Percentiles rank a stretch among this genome's conserved stretches.
phyloP scores from a whole-genome alignment of 2,797 vertebrate species.

The Craterocephalus amniculus region DNA sequence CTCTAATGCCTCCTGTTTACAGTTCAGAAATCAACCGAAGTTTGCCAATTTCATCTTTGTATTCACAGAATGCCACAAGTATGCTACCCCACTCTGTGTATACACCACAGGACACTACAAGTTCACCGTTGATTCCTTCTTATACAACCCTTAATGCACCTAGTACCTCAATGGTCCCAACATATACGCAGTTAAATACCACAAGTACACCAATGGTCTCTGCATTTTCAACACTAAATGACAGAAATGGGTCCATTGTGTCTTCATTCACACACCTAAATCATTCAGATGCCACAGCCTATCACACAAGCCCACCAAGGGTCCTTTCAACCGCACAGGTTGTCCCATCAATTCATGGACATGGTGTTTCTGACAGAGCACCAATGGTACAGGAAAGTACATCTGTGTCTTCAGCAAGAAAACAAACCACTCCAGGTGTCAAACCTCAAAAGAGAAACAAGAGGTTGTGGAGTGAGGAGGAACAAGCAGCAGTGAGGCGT shows the following conservation, averaged over 20 bases:
- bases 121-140: slow-evolving; percentile 55
- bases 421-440: neutral
- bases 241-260: slow-evolving; percentile 51
- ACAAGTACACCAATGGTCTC: slow-evolving; percentile 55
- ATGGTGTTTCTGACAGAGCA: slow-evolving; percentile 39
- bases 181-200: slow-evolving; percentile 65
- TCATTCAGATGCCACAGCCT: slow-evolving; percentile 51
- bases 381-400: slow-evolving; percentile 20
- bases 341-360: slow-evolving; percentile 65
- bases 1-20: slow-evolving; percentile 65
- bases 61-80: slow-evolving; percentile 54
- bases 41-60: slow-evolving; percentile 61
- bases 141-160: slow-evolving; percentile 63
- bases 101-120: slow-evolving; percentile 53
- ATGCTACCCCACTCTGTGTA: slow-evolving; percentile 54
- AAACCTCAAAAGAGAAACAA: slow-evolving; percentile 75
- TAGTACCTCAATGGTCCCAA: slow-evolving; percentile 70
- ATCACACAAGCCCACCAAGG: slow-evolving; percentile 41
- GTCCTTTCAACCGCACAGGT: slow-evolving; percentile 62
- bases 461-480: slow-evolving; percentile 75
- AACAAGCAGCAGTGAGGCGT: slow-evolving; percentile 74
- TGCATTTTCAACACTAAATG: slow-evolving; percentile 59
- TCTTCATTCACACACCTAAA: slow-evolving; percentile 73
- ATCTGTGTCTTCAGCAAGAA: slow-evolving; percentile 23
- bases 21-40: slow-evolving; percentile 61